Conservation (phyloP, 1,140 invertebrate genomes). For the Luehdorfia chinensis region DNA sequence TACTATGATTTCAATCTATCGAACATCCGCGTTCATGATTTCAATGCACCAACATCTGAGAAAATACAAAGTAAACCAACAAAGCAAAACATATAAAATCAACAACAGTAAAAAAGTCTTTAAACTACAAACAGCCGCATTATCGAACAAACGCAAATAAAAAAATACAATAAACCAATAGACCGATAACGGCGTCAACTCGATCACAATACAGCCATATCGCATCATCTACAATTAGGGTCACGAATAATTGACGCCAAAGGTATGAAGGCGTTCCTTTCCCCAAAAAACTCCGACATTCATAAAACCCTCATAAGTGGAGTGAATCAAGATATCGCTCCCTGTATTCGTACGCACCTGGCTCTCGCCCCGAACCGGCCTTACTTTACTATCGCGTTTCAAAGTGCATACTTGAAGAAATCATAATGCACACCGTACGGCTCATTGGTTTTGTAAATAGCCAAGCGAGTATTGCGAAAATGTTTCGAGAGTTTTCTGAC, state of each 20-base stretch:
- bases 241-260: constrained; percentile 68
- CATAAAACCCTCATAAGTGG: constrained; percentile 65
- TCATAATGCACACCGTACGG: constrained; percentile 56
- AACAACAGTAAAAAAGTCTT: constrained; percentile 43
- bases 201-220: constrained; percentile 51
- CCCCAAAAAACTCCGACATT: constrained; percentile 48
- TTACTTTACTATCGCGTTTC: constrained; percentile 40
- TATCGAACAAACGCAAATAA: constrained; percentile 24
- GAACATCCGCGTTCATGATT: too few species aligned
- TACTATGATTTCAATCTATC: too few species aligned
- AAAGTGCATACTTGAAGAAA: constrained; percentile 47
- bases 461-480: constrained; percentile 31
- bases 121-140: constrained; percentile 51
- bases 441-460: constrained; percentile 53
- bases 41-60: constrained; percentile 33
- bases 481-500: constrained; percentile 36
- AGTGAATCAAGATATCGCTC: constrained; percentile 71
- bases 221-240: constrained; percentile 74
- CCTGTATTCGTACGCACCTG: constrained; percentile 57
- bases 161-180: constrained; percentile 52
- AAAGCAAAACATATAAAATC: constrained; percentile 30
- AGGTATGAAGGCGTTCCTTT: constrained; percentile 60
- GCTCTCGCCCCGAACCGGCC: constrained; percentile 51
- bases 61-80: constrained; percentile 35
- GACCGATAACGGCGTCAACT: constrained; percentile 63